phyloP scores from a whole-genome alignment of 2,888 invertebrate species.

The Oscheius onirici region DNA sequence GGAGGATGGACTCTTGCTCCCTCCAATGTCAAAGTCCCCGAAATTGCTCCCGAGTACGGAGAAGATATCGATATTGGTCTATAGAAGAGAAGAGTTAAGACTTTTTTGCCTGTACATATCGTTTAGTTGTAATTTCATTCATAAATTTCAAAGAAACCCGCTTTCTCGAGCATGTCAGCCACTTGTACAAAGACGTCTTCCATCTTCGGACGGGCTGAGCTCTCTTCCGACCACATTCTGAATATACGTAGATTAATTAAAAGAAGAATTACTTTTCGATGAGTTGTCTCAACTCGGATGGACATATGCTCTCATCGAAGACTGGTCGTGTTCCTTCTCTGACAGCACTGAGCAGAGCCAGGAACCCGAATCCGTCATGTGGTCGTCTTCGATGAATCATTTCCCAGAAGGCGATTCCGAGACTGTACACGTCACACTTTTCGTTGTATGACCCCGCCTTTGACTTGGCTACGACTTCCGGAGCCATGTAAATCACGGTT shows the following conservation, averaged over 20 bases:
- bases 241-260: background rate
- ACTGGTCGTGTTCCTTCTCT: background rate
- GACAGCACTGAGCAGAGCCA: conserved; percentile 22
- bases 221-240: conserved; percentile 15
- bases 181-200: conserved; percentile 14
- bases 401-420: conserved; percentile 18
- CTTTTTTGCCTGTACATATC: background rate
- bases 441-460: background rate
- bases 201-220: conserved; percentile 15
- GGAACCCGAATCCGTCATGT: conserved; percentile 18
- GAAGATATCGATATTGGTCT: conserved; percentile 11
- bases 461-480: conserved; percentile 6
- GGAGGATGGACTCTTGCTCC: conserved; percentile 1
- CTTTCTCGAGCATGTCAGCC: background rate
- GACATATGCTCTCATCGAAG: background rate
- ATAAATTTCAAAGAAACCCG: conserved; percentile 17
- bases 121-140: background rate
- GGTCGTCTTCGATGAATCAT: conserved; percentile 24
- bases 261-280: background rate
- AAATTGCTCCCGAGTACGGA: conserved; percentile 7
- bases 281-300: background rate
- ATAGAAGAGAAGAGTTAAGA: background rate
- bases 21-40: background rate
- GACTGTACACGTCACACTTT: conserved; percentile 18
- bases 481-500: conserved; percentile 22